These are phyloP conservation scores for Apaloderma vittatum DNA, from an alignment of 2,113 vertebrate species.

Conservation along the genomic window DNA sequence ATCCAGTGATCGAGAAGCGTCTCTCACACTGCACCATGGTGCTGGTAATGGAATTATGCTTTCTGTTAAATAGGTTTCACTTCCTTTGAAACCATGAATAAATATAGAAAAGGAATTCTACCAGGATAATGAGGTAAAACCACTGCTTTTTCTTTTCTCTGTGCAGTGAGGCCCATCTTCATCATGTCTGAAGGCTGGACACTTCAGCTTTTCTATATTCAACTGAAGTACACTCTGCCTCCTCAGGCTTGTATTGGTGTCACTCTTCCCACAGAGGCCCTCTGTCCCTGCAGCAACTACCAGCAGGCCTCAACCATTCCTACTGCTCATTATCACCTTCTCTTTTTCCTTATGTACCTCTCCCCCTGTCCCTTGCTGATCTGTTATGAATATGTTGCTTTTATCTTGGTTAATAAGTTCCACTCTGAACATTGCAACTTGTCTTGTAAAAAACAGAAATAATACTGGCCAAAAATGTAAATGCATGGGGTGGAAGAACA, in stretches of 20 bases:
- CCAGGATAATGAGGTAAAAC: not conserved
- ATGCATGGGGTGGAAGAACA: not conserved
- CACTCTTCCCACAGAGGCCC: not conserved
- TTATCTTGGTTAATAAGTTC: not conserved
- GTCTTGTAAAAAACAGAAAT: not conserved
- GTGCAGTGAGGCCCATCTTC: fast-evolving
- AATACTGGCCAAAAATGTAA: not conserved
- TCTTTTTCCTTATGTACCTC: not conserved
- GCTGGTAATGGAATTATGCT: not conserved
- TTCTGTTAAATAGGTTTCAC: not conserved
- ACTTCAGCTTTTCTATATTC: not conserved
- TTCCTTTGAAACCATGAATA: not conserved
- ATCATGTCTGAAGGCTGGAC: not conserved
- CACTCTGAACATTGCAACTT: not conserved
- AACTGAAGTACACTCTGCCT: not conserved
- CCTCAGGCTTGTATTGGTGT: not conserved
- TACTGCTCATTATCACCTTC: not conserved
- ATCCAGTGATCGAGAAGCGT: not conserved
- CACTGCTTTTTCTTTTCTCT: not conserved
- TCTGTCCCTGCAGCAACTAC: not conserved
- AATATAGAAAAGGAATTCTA: not conserved
- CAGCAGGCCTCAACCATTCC: not conserved
- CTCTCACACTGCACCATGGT: not conserved
- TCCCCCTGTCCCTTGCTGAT: not conserved
- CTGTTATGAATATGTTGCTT: not conserved